Evolutionary conservation across 2,113 vertebrate species (phyloP), one percentile per base, ranked within the genome.

Genomic region (Lichenostomus cassidix): DNA sequence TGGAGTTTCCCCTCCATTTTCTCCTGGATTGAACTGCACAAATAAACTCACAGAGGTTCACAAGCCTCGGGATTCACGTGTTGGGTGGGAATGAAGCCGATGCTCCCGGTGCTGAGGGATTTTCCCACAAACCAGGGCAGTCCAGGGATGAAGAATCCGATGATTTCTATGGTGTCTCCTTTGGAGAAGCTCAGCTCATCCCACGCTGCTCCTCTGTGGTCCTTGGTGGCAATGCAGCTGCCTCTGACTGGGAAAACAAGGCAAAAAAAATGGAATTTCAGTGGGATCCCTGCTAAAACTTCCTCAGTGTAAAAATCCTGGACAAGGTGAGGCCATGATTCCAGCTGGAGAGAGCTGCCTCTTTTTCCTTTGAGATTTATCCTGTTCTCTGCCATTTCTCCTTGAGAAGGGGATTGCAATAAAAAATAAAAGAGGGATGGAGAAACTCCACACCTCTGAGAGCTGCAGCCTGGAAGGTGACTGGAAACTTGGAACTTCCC

Each of bases 91-190:
- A 99, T 98, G 55, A 99, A 99, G 89, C 99, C 99, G 8, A 92
- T 92, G 64, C 64, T 96, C 49, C 99, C 98, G 4, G 97, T 99
- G 79, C 96, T 97, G 19, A 83, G 39, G 41, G 98, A 98, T 97
- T 92, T 99, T 62, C 99, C 99, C 47, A 99, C 97, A 94, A 99
- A 99, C 96, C 99, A 97, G 3, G 90, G 98, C 65, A 99, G 97
- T 27, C 98, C 98, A 15, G 98, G 97, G 31, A 99, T 70, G 83
- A 99, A 83, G 76, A 99, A 98, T 37, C 99, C 99, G 1, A 98
- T 94, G 75, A 99, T 97, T 90, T 99, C 98, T 56, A 99, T 98
- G 83, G 75, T 70, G 37, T 99, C 99, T 33, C 99, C 99, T 94
- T 96, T 98, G 91, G 78, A 96, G 79, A 99, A 98, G 86, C 97